Evolutionary conservation across 2,113 vertebrate species (phyloP).

Genomic region (Sigmodon hispidus): DNA sequence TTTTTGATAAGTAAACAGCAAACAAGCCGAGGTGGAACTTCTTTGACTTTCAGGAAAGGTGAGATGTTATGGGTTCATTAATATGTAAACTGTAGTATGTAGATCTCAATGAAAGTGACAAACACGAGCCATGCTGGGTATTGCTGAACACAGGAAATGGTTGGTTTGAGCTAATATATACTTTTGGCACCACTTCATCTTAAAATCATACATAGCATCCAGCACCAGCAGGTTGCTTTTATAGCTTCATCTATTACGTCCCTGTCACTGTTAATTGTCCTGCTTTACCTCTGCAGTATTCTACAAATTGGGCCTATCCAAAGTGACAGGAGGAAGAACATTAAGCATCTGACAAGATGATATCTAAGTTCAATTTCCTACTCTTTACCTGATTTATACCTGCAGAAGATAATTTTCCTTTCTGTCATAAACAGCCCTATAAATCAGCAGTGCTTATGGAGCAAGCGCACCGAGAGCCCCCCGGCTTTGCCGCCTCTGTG

Average conservation of each 20-base stretch:
- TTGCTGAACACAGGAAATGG: conserved; percentile 91
- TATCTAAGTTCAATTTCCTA: conserved; percentile 99
- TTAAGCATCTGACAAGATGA: conserved; percentile 99
- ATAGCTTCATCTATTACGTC: conserved; percentile 99
- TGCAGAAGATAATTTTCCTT: conserved; percentile 99
- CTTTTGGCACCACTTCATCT: conserved; percentile 96
- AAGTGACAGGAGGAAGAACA: conserved; percentile 99
- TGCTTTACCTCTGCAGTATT: conserved; percentile 99
- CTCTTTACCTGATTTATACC: conserved; percentile 99
- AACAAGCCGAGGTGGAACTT: conserved; percentile 81
- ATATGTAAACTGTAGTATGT: conserved; percentile 90
- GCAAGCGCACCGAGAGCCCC: conserved; percentile 92
- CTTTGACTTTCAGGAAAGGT: conserved; percentile 91
- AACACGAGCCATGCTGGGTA: conserved; percentile 90
- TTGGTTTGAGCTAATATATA: conserved; percentile 93
- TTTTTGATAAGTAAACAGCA: conserved; percentile 87
- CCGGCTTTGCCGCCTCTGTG: conserved; percentile 96
- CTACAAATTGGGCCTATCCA: conserved; percentile 99
- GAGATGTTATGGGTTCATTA: conserved; percentile 90
- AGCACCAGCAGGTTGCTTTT: conserved; percentile 99
- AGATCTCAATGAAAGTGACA: conserved; percentile 92
- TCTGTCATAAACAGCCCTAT: conserved; percentile 99
- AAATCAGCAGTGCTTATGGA: conserved; percentile 99
- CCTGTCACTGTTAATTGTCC: conserved; percentile 99
- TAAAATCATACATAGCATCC: conserved; percentile 99